Evolutionary conservation across 2,113 vertebrate species (phyloP).

Genomic region (Casuarius casuarius): DNA sequence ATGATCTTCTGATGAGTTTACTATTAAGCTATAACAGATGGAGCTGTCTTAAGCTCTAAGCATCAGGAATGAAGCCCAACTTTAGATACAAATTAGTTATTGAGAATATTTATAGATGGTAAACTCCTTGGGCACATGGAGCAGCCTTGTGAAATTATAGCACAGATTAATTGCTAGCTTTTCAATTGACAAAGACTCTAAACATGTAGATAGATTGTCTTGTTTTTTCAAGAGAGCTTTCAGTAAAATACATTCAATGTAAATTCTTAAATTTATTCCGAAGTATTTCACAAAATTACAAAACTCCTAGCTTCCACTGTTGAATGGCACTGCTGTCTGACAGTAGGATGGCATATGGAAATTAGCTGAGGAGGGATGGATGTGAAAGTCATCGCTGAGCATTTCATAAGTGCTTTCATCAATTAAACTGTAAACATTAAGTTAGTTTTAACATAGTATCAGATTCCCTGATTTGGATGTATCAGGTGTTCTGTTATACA

Average conservation of each 20-base stretch:
- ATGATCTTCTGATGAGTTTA: conserved; percentile 69
- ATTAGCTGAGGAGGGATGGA: background rate
- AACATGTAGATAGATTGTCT: background rate
- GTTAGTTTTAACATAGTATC: background rate
- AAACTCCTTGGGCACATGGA: conserved; percentile 48
- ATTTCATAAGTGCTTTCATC: background rate
- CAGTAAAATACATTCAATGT: background rate
- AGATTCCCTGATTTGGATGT: background rate
- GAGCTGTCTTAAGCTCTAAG: conserved; percentile 65
- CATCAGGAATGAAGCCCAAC: conserved; percentile 50
- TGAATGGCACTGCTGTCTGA: background rate
- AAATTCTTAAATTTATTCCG: conserved; percentile 8
- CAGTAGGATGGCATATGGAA: background rate
- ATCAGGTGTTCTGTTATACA: background rate
- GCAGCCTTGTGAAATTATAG: conserved; percentile 35
- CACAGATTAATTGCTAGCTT: conserved; percentile 20
- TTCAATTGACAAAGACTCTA: conserved; percentile 43
- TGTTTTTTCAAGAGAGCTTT: conserved; percentile 40
- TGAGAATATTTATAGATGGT: conserved; percentile 70
- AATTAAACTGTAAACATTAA: conserved; percentile 5
- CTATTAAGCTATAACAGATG: conserved; percentile 75
- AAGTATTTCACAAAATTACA: background rate
- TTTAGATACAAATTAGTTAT: conserved; percentile 75
- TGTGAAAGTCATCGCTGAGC: background rate
- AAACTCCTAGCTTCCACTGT: background rate